Conservation (phyloP, 1,140 invertebrate genomes). For the Microvelia longipes region DNA sequence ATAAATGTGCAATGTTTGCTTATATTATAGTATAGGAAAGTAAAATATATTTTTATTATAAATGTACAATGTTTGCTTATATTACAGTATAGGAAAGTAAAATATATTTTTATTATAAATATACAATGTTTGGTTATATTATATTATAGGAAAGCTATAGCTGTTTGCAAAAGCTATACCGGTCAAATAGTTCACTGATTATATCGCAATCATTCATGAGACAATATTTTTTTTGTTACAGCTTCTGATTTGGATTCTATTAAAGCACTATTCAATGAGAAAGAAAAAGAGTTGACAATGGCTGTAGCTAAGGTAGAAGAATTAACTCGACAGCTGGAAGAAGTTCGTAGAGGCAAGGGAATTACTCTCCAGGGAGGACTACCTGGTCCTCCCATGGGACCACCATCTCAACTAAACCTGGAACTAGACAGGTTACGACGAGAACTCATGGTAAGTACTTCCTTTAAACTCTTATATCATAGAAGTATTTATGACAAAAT, state of each 20-base stretch:
- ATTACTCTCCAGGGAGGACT: conserved; percentile 11
- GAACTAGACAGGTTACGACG: conserved; percentile 79
- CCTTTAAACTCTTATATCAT: background rate
- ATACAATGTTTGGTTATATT: no score
- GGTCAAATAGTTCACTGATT: no score
- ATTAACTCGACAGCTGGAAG: conserved; percentile 81
- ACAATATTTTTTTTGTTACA: conserved; percentile 37
- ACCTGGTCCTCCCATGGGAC: conserved; percentile 31
- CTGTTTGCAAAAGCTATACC: no score
- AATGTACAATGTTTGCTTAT: no score
- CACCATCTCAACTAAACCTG: conserved; percentile 52
- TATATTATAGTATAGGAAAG: no score
- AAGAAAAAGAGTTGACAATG: conserved; percentile 87
- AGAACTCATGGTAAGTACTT: conserved; percentile 68
- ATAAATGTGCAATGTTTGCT: no score
- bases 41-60: no score
- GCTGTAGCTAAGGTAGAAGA: conserved; percentile 92
- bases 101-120: no score
- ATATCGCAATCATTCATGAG: no score
- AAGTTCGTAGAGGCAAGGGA: conserved; percentile 51
- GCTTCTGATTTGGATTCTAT: conserved; percentile 90
- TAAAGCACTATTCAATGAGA: conserved; percentile 88
- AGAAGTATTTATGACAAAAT: no score
- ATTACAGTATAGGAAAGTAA: no score
- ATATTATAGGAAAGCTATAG: no score